Percentiles rank a stretch among this genome's conserved stretches.
Conservation (phyloP, 2,797 vertebrate genomes). For the Microchirus variegatus region DNA sequence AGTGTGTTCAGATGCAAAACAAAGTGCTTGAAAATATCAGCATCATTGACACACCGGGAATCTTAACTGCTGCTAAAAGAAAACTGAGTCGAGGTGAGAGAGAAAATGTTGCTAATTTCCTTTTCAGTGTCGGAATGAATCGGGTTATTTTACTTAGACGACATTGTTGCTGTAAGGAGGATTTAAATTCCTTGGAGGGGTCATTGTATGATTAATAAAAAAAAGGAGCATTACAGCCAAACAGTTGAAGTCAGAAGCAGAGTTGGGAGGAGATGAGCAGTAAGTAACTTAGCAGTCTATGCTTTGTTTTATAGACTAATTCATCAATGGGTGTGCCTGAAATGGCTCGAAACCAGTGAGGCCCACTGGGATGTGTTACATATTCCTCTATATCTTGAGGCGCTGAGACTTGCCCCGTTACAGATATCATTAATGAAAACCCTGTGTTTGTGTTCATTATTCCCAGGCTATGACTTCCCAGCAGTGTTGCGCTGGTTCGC, state of each 20-base stretch:
- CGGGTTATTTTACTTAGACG: neutral
- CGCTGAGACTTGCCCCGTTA: slow-evolving; percentile 36
- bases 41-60: slow-evolving; percentile 89
- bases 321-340: slow-evolving; percentile 68
- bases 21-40: slow-evolving; percentile 89
- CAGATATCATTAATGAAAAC: slow-evolving; percentile 61
- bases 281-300: slow-evolving; percentile 22
- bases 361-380: slow-evolving; percentile 51
- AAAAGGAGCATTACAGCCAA: slow-evolving; percentile 11
- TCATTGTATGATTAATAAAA: slow-evolving; percentile 3
- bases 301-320: slow-evolving; percentile 54
- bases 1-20: slow-evolving; percentile 87
- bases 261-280: slow-evolving; percentile 44
- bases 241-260: slow-evolving; percentile 29
- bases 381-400: slow-evolving; percentile 38
- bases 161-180: neutral
- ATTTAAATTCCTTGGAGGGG: slow-evolving; percentile 8
- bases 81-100: slow-evolving; percentile 85
- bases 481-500: slow-evolving; percentile 91
- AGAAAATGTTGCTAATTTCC: neutral
- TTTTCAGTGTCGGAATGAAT: neutral
- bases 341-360: slow-evolving; percentile 51
- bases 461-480: slow-evolving; percentile 88
- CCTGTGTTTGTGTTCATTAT: slow-evolving; percentile 45
- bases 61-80: slow-evolving; percentile 85